Evolutionary conservation across 2,888 invertebrate genomes (phyloP).

Genomic region (Arge pagana): DNA sequence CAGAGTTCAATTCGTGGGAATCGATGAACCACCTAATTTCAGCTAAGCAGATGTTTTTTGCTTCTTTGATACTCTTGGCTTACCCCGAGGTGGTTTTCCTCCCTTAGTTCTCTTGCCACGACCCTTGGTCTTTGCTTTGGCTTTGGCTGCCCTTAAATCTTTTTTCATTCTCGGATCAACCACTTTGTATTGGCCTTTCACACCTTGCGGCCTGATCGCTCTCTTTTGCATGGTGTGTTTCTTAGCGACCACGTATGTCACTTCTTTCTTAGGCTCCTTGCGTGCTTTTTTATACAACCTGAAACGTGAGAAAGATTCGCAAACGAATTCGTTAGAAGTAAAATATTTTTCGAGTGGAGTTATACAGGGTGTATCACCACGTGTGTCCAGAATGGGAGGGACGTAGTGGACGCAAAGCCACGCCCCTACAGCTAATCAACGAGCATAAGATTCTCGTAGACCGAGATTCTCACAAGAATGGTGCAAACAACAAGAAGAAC

Average conservation of each 20-base stretch:
- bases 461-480: constrained; percentile 3
- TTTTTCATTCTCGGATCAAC: constrained; percentile 97
- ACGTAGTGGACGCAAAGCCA: no score
- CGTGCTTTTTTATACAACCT: constrained; percentile 91
- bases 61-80: constrained; percentile 33
- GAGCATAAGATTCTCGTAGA: no score
- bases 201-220: constrained; percentile 79
- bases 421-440: no score
- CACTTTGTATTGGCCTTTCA: constrained; percentile 91
- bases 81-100: constrained; percentile 45
- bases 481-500: not conserved
- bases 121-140: constrained; percentile 64
- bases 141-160: constrained; percentile 75
- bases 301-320: constrained; percentile 40
- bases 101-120: constrained; percentile 48
- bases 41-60: no score
- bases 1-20: no score
- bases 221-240: constrained; percentile 80
- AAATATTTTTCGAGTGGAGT: no score
- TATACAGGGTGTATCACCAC: no score
- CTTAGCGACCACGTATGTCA: constrained; percentile 93
- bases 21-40: no score
- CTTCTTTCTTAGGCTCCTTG: constrained; percentile 83
- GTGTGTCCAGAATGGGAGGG: no score
- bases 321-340: constrained; percentile 8